phyloP scores from a whole-genome alignment of 2,888 invertebrate species.

The Trachelus iudaicus region DNA sequence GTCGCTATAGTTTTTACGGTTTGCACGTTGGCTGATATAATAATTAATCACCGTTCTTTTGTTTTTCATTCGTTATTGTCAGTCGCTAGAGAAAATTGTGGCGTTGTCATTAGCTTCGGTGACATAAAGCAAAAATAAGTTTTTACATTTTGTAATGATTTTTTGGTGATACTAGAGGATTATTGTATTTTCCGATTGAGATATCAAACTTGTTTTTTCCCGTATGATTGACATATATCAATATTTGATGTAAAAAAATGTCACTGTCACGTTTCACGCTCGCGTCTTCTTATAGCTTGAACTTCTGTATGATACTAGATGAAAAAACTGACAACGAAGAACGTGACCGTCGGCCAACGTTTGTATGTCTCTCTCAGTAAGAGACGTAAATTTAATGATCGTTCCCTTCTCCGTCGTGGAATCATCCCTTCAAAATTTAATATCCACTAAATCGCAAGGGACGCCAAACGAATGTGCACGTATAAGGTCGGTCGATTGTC shows the following conservation, averaged over 20 bases:
- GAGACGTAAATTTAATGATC: neutral
- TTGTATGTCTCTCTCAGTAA: neutral
- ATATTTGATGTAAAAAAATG: no score
- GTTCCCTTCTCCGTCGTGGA: neutral
- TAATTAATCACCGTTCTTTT: neutral
- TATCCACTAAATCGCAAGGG: neutral
- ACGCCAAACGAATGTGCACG: slow-evolving; percentile 7
- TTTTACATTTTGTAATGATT: neutral
- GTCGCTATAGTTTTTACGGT: neutral
- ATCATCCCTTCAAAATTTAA: neutral
- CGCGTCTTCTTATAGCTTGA: no score
- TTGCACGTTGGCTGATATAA: neutral
- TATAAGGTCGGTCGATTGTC: slow-evolving; percentile 38
- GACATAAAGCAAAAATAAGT: neutral
- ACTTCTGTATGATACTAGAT: no score
- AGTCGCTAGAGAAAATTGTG: neutral
- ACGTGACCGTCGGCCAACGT: no score
- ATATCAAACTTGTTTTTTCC: no score
- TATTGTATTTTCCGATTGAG: no score
- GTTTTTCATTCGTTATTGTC: neutral
- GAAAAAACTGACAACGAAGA: no score
- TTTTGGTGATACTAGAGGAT: no score
- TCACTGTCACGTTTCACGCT: no score
- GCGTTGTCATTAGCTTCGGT: neutral
- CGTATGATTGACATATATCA: no score